These are phyloP conservation scores for Disparrhopalites patrizii DNA, from an alignment of 2,888 invertebrate species.

Conservation along the genomic window DNA sequence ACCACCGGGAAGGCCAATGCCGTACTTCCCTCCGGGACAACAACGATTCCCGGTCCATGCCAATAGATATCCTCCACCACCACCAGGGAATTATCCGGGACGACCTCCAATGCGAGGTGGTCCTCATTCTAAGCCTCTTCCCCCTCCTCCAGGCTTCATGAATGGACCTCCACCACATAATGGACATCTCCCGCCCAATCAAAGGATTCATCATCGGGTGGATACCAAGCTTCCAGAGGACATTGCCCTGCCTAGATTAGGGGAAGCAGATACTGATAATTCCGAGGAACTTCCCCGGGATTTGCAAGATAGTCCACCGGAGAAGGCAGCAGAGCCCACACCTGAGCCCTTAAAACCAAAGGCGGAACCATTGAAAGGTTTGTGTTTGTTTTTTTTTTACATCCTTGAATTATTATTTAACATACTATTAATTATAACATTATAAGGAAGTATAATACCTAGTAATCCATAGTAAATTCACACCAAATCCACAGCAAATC, in stretches of 20 bases:
- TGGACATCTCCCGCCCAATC: conserved; percentile 13
- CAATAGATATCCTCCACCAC: conserved; percentile 16
- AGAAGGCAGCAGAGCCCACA: neutral
- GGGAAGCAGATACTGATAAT: conserved; percentile 2
- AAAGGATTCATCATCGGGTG: conserved; percentile 16
- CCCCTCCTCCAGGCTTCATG: neutral
- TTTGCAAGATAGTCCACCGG: neutral
- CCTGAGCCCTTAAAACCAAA: conserved; percentile 8
- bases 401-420: neutral
- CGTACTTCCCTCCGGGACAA: conserved; percentile 21
- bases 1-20: conserved; percentile 20
- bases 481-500: no score
- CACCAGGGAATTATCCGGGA: conserved; percentile 28
- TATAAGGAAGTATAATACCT: no score
- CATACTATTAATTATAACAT: no score
- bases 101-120: conserved; percentile 19
- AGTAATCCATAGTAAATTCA: no score
- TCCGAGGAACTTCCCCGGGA: conserved; percentile 9
- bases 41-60: conserved; percentile 27
- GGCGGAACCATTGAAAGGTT: conserved; percentile 40
- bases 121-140: neutral
- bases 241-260: conserved; percentile 19
- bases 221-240: conserved; percentile 19
- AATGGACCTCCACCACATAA: conserved; percentile 8
- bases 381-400: no score